Conservation (phyloP, 1,140 invertebrate genomes). For the Ostrea denselamellosa region DNA sequence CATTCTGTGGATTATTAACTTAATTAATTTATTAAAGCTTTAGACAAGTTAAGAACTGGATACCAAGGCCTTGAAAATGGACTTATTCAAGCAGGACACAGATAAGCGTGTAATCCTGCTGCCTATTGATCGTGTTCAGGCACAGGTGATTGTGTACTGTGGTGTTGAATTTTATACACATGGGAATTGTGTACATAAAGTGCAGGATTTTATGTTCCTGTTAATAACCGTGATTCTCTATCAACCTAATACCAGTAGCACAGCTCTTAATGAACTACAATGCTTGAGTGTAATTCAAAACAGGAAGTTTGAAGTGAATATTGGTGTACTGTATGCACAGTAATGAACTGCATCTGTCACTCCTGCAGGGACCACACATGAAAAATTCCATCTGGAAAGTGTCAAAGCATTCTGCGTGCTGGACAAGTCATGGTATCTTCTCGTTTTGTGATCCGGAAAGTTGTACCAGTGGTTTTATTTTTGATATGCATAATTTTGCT, state of each 20-base stretch:
- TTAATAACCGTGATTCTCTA: too few species aligned
- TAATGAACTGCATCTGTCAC: too few species aligned
- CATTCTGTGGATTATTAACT: too few species aligned
- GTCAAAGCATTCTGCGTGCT: not conserved
- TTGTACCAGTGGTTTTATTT: not conserved
- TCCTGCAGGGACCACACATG: too few species aligned
- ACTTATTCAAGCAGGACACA: not conserved
- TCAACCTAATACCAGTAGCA: not conserved
- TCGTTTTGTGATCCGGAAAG: not conserved
- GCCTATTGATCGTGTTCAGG: not conserved
- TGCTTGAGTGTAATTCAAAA: not conserved
- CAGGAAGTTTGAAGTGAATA: not conserved
- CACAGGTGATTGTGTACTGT: not conserved
- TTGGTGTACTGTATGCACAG: too few species aligned
- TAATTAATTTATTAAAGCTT: not conserved
- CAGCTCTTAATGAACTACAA: not conserved
- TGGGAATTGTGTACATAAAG: too few species aligned
- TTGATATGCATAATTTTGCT: not conserved
- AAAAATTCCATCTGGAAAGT: too few species aligned
- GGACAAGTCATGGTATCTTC: not conserved
- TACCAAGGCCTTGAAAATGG: not conserved
- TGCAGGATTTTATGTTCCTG: too few species aligned
- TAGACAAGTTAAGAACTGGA: not conserved
- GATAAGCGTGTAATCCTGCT: not conserved
- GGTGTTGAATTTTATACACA: not conserved